Conservation (phyloP, 2,888 invertebrate genomes). For the Drosophila aldrichi region DNA sequence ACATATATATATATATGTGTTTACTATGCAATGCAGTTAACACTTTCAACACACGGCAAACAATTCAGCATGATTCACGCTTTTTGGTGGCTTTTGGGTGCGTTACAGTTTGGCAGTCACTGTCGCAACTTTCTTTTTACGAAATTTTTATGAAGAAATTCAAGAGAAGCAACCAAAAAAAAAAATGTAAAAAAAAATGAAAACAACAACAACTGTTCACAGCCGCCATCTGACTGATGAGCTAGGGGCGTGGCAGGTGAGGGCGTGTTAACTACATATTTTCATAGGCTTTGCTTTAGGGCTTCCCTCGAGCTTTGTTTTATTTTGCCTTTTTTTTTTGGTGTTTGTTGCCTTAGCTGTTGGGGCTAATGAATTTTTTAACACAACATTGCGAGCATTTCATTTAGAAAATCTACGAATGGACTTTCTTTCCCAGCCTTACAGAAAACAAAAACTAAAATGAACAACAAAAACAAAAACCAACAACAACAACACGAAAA, state of each 20-base stretch:
- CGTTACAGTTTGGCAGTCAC: constrained; percentile 71
- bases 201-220: constrained; percentile 1
- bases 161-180: constrained; percentile 50
- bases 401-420: constrained; percentile 54
- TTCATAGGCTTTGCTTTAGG: constrained; percentile 31
- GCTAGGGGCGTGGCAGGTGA: constrained; percentile 52
- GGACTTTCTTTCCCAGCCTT: constrained; percentile 56
- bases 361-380: constrained; percentile 61
- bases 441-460: constrained; percentile 6
- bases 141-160: constrained; percentile 73
- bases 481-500: constrained; percentile 4
- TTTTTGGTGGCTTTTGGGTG: constrained; percentile 54
- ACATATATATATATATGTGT: background rate
- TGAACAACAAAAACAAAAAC: background rate
- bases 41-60: constrained; percentile 64
- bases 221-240: constrained; percentile 13
- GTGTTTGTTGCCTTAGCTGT: constrained; percentile 15
- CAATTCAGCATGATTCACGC: constrained; percentile 58
- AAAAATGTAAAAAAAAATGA: constrained; percentile 9
- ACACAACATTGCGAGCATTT: constrained; percentile 67
- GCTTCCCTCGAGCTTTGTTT: constrained; percentile 36
- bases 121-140: constrained; percentile 70
- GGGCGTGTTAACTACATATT: constrained; percentile 70
- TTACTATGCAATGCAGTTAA: constrained; percentile 73
- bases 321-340: background rate